Percentiles rank a stretch among this genome's conserved stretches.
Evolutionary conservation across 2,797 vertebrate genomes (phyloP).

Genomic region (Hemibagrus guttatus): DNA sequence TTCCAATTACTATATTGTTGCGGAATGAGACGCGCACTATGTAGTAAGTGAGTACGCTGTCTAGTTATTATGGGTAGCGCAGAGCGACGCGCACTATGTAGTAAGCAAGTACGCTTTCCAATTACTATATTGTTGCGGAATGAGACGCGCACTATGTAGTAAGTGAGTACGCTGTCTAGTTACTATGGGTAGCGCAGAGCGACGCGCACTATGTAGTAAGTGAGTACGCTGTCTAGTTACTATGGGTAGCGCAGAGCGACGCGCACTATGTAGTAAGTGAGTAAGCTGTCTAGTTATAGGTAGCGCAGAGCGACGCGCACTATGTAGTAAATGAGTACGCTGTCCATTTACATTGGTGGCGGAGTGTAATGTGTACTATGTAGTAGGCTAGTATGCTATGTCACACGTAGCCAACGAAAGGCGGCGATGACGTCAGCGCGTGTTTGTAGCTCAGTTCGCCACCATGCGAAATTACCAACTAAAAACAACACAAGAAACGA

Average conservation of each 20-base stretch:
- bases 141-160: background rate
- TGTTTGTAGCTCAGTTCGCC: background rate
- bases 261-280: background rate
- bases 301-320: background rate
- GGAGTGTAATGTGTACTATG: background rate
- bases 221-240: background rate
- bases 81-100: background rate
- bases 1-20: background rate
- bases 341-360: no score
- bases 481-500: background rate
- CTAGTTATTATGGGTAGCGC: background rate
- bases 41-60: background rate
- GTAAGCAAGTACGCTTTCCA: background rate
- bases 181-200: background rate
- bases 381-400: background rate
- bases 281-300: background rate
- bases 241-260: background rate
- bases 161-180: background rate
- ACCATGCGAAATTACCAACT: background rate
- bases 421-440: constrained; percentile 5
- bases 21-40: background rate
- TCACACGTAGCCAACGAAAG: background rate
- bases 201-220: background rate
- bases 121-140: no score
- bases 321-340: background rate